Conservation (phyloP, 2,888 invertebrate genomes). For the Scaptomyza cyrtandrae region DNA sequence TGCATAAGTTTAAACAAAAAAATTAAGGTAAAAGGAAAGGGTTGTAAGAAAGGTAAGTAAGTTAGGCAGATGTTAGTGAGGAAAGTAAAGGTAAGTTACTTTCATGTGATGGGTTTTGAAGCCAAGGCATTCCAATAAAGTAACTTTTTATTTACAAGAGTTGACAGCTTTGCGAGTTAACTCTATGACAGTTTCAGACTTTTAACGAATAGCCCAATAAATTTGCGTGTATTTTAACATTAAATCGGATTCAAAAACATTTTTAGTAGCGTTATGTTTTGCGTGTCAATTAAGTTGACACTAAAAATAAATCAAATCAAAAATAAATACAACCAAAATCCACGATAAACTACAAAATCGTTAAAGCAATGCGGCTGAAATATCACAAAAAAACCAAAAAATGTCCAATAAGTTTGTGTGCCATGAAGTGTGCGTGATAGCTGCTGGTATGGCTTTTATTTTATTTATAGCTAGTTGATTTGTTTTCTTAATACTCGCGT, state of each 20-base stretch:
- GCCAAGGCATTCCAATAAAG: background rate
- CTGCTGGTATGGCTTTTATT: background rate
- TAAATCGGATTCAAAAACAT: slow-evolving; percentile 20
- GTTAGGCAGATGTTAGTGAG: too few species aligned
- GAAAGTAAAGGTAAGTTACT: too few species aligned
- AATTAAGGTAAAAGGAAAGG: too few species aligned
- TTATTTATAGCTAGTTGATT: slow-evolving; percentile 30
- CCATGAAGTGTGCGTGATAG: slow-evolving; percentile 24
- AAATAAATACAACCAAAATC: slow-evolving; percentile 8
- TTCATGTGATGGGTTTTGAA: too few species aligned
- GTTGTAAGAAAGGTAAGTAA: too few species aligned
- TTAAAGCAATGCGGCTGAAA: slow-evolving; percentile 17
- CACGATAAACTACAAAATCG: slow-evolving; percentile 17
- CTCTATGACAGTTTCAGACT: slow-evolving; percentile 23
- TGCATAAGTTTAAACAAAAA: too few species aligned
- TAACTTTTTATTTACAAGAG: too few species aligned
- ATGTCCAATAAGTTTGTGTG: slow-evolving; percentile 4
- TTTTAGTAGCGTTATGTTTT: slow-evolving; percentile 50
- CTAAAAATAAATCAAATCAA: slow-evolving; percentile 67
- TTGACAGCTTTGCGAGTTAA: slow-evolving; percentile 30
- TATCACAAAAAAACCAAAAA: slow-evolving; percentile 2
- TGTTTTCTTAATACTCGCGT: slow-evolving; percentile 13
- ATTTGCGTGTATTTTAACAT: slow-evolving; percentile 19
- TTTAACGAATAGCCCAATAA: slow-evolving; percentile 29
- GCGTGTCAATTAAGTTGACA: slow-evolving; percentile 59